phyloP scores from a whole-genome alignment of 2,113 vertebrate species.

The Ariopsis seemanni region DNA sequence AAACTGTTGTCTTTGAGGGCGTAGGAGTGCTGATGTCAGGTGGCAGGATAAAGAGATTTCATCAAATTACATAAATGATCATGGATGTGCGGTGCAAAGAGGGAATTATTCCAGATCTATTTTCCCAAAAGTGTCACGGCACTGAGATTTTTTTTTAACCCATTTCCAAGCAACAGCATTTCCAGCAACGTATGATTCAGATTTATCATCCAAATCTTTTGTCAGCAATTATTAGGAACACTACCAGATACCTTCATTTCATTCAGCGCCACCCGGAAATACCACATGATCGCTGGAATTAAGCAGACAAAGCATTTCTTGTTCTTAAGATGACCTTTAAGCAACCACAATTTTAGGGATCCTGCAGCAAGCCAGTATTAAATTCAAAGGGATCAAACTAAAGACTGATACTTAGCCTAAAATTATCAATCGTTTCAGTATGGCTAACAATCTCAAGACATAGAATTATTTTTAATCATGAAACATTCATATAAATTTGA shows the following conservation, averaged over 20 bases:
- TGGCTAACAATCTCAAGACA: background rate
- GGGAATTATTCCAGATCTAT: background rate
- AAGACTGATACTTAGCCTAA: background rate
- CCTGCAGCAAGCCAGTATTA: background rate
- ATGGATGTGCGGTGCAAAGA: background rate
- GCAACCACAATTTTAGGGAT: background rate
- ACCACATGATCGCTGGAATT: background rate
- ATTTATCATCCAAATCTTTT: background rate
- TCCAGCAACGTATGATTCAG: background rate
- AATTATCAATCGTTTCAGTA: background rate
- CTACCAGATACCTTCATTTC: background rate
- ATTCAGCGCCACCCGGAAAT: background rate
- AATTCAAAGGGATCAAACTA: background rate
- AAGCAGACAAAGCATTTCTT: background rate
- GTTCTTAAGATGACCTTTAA: background rate
- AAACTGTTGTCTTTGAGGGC: conserved; percentile 45
- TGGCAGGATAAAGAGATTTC: conserved; percentile 25
- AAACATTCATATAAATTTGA: background rate
- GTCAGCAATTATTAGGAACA: background rate
- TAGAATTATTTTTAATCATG: background rate
- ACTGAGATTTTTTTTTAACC: background rate
- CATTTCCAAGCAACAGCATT: background rate
- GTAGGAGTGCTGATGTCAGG: conserved; percentile 27
- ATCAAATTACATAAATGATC: conserved; percentile 24
- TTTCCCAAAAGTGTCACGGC: background rate